Percentiles rank a stretch among this genome's conserved stretches.
Evolutionary conservation across 2,113 vertebrate genomes (phyloP).

Genomic region (Cepphus grylle): DNA sequence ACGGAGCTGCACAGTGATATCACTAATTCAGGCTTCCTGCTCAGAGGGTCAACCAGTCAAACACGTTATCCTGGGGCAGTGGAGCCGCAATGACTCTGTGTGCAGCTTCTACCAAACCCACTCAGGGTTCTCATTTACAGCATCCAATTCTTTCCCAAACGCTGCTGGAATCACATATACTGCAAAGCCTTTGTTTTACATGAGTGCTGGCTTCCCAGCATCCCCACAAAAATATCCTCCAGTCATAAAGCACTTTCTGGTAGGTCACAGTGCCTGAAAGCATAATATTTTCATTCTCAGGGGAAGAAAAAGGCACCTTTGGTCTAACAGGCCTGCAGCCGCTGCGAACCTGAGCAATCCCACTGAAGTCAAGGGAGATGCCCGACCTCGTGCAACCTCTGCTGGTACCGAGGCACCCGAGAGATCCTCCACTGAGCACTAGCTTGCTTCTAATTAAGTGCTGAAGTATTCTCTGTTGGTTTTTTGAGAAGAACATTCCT

Average conservation of each 20-base stretch:
- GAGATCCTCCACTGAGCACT: background rate
- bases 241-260: background rate
- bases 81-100: background rate
- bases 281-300: fast-evolving
- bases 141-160: background rate
- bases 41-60: fast-evolving
- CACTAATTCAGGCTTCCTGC: background rate
- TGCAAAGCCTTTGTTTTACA: background rate
- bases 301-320: background rate
- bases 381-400: background rate
- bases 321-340: fast-evolving
- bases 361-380: background rate
- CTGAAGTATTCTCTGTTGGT: background rate
- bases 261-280: background rate
- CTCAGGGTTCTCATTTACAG: background rate
- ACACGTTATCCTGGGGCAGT: background rate
- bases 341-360: background rate
- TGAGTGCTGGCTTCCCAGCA: background rate
- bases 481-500: background rate
- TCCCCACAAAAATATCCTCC: background rate
- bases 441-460: background rate
- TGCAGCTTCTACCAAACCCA: background rate
- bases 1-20: fast-evolving
- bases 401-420: background rate
- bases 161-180: background rate